These are phyloP conservation scores for Prunella himalayana DNA, from an alignment of 2,113 vertebrate species.

Conservation along the genomic window DNA sequence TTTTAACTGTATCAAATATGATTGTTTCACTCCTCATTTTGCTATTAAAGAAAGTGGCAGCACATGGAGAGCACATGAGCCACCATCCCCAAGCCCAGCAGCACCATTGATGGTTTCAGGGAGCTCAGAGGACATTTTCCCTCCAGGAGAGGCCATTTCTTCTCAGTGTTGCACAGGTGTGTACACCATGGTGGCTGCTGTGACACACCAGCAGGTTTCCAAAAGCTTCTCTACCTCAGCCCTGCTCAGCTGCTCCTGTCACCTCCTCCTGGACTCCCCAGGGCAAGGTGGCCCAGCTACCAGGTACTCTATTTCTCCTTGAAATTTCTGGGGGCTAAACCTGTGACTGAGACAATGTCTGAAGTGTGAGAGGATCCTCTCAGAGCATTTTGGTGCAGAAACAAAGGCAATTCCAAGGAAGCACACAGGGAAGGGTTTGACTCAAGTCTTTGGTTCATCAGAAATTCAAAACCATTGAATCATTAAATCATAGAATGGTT, in stretches of 20 bases:
- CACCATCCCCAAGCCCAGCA: background rate
- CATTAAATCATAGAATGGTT: background rate
- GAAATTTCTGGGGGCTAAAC: background rate
- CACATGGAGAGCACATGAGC: background rate
- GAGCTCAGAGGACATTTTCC: background rate
- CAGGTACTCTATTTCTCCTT: background rate
- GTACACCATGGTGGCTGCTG: fast-evolving
- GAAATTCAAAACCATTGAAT: background rate
- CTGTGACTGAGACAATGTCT: background rate
- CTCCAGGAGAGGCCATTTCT: background rate
- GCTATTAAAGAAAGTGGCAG: background rate
- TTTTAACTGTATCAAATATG: background rate
- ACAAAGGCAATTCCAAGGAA: background rate
- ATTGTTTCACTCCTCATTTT: background rate
- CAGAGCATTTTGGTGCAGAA: background rate
- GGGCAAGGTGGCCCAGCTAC: background rate
- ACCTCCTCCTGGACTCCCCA: no score
- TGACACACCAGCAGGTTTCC: background rate
- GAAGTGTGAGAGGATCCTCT: background rate
- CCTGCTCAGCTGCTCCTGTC: background rate
- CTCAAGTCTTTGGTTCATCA: background rate
- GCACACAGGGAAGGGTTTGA: background rate
- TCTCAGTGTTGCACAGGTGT: fast-evolving
- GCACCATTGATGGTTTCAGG: background rate
- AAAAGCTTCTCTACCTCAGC: background rate